Base-by-base conservation (phyloP, 1,140 invertebrate species). In the Drosophila nannoptera region DNA sequence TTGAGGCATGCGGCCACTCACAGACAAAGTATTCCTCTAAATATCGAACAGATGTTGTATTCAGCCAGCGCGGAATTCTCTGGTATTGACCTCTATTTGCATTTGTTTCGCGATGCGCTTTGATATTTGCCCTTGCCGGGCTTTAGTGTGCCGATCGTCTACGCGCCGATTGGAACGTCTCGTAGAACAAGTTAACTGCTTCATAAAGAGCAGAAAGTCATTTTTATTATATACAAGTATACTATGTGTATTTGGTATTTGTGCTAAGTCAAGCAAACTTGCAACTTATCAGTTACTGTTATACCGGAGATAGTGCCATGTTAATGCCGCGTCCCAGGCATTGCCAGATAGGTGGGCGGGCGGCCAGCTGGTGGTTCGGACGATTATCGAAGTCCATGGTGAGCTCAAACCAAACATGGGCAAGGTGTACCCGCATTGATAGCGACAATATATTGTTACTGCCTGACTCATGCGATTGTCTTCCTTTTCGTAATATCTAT, bases 121-220 rank as follows among this genome's bases (percentile, higher is more conserved):
- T 12, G 7, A 14, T 43, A 14, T 2, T n/a, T 43, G 38, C 5
- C 45, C 2, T 46, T 22, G 22, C 22, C 22, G 22, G n/a, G n/a
- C 40, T 31, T 14, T 55, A 35, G 48, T 33, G 48, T 45, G 2
- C 3, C 9, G 7, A 35, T 31, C 50, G 71, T 42, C 36, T 71
- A 74, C 68, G 72, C 68, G 72, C 45, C 55, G 58, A 52, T 48
- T 61, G 46, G 31, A 74, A 74, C 72, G 72, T 71, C 66, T n/a
- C 35, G 16, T 22, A 7, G 36, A 52, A 59, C 55, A 55, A 52
- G 45, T 53, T 43, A 16, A 0, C 16, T 6, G 40, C 46, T 55
- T 63, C 32, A 54, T 32, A 12, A 11, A 33, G 7, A 2, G 8
- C 8, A 58, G 12, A 33, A 31, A 38, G 36, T 3, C 16, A 11